These are phyloP conservation scores for Danaus chrysippus DNA, from an alignment of 2,888 invertebrate species.

Conservation along the genomic window DNA sequence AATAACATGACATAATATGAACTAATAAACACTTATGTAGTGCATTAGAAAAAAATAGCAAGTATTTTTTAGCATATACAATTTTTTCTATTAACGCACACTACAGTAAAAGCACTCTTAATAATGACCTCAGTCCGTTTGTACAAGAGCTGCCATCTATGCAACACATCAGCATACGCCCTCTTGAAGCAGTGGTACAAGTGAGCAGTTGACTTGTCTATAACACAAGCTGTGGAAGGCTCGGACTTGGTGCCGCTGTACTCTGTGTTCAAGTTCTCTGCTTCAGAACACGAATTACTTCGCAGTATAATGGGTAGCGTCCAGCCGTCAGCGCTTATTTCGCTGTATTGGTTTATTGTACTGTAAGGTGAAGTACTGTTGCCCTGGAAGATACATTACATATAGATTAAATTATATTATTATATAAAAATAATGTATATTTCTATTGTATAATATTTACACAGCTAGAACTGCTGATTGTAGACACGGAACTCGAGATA, in stretches of 20 bases:
- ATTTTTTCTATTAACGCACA: too few relatives aligned
- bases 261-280: constrained; percentile 82
- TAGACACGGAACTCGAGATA: constrained; percentile 77
- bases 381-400: constrained; percentile 53
- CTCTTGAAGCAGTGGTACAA: constrained; percentile 91
- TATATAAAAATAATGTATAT: constrained; percentile 8
- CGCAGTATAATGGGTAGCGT: constrained; percentile 84
- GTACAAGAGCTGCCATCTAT: constrained; percentile 89
- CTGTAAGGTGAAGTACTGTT: constrained; percentile 91
- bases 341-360: constrained; percentile 87
- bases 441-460: constrained; percentile 44
- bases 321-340: constrained; percentile 89
- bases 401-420: constrained; percentile 11
- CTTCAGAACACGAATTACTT: constrained; percentile 93
- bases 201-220: constrained; percentile 68
- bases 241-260: constrained; percentile 60
- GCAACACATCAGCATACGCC: constrained; percentile 92
- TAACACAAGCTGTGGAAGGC: constrained; percentile 55
- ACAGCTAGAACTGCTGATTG: constrained; percentile 69
- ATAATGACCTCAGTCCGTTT: constrained; percentile 85
- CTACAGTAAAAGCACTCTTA: background rate
- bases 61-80: too few relatives aligned
- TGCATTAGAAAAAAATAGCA: too few relatives aligned
- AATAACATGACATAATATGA: too few relatives aligned
- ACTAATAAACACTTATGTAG: too few relatives aligned